Percentiles rank a stretch among this genome's conserved stretches.
These are phyloP conservation scores for Clusia tigrina DNA, from an alignment of 2,888 invertebrate genomes.

Conservation along the genomic window DNA sequence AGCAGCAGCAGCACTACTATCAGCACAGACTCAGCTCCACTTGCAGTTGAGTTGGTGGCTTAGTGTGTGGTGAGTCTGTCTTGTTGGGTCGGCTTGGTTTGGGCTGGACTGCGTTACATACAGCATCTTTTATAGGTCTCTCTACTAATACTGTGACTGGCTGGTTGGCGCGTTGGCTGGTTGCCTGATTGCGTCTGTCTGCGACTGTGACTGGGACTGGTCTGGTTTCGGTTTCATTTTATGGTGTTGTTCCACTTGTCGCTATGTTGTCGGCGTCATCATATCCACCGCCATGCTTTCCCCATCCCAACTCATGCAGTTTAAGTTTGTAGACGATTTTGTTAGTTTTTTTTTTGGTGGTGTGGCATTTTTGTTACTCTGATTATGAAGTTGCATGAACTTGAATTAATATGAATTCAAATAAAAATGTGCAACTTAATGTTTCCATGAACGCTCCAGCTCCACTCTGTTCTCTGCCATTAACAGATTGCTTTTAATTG, in stretches of 20 bases:
- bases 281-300: not conserved
- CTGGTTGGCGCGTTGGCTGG: too few relatives aligned
- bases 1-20: not conserved
- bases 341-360: not conserved
- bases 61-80: not conserved
- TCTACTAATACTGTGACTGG: too few relatives aligned
- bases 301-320: too few relatives aligned
- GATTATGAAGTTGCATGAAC: constrained; percentile 10
- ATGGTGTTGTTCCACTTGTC: constrained; percentile 20
- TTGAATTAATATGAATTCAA: constrained; percentile 3
- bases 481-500: not conserved
- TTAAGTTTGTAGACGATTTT: not conserved
- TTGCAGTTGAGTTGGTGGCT: not conserved
- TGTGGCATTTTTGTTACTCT: not conserved
- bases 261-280: not conserved
- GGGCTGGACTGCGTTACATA: not conserved
- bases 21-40: not conserved
- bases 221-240: constrained; percentile 14
- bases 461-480: not conserved
- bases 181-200: too few relatives aligned
- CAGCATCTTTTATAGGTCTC: not conserved
- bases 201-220: not conserved
- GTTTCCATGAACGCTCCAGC: constrained; percentile 9
- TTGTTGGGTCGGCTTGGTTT: too few relatives aligned
- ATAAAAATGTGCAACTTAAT: constrained; percentile 2